Base-by-base conservation (phyloP, 2,888 invertebrate genomes). In the Tenthredo notha region DNA sequence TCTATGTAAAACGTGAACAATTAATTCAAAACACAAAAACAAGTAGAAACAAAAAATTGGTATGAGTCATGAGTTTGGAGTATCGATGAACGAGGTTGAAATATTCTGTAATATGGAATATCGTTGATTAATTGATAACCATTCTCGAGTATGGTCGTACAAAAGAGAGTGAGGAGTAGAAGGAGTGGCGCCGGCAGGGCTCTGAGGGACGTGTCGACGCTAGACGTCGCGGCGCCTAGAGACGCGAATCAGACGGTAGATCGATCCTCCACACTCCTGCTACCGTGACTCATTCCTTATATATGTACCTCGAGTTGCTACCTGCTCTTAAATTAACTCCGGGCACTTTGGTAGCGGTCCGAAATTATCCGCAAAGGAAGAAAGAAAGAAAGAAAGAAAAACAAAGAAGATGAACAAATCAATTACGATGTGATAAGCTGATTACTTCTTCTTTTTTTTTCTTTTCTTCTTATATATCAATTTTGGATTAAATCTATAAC, bases 201-300 rank as follows among this genome's bases (percentile, higher is more conserved):
- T 85, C 72, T 43, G 85, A 88, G 85, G 87, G 85, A 88, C 86
- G 87, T 90, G 88, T 87, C 90, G 91, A 90, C 90, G 90, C 89
- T 90, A 93, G 93, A 93, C 93, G 91, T 92, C 91, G 90, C 88
- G 92, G 92, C 93, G 92, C 92, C 92, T 92, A 90, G 88, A 90
- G 90, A 92, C 91, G 67, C 67, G 58, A 91, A 91, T 92, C 91
- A 90, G 91, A 90, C 89, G 88, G 87, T 90, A 91, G 91, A 93
- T 93, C 93, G 93, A 93, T 93, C 91, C 88, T 87, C 90, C 88
- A 25, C 43, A 43, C 43, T 91, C 88, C 77, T 25, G 29, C 12
- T 43, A 54, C 9, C 50, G 54, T 77, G 77, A 77, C 77, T 77
- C 77, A 77, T 77, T 40, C 58, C 80, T 37, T 58, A 37, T 72